These are phyloP conservation scores for Calyptomena viridis DNA, from an alignment of 2,113 vertebrate species.

Conservation along the genomic window DNA sequence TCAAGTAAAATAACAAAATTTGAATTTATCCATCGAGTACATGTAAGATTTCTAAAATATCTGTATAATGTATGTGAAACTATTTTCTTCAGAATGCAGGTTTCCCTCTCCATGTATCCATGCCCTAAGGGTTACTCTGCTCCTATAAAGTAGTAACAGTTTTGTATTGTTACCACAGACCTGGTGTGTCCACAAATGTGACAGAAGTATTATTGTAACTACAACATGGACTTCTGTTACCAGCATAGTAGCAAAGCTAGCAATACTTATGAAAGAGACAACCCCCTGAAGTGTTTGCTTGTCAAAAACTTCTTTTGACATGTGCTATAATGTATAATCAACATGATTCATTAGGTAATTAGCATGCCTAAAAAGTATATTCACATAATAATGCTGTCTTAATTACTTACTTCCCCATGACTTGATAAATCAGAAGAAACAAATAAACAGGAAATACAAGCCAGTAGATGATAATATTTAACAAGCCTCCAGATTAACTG, in stretches of 20 bases:
- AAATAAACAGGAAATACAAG: slow-evolving; percentile 16
- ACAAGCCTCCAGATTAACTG: background rate
- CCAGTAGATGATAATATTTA: background rate
- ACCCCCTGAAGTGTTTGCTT: background rate
- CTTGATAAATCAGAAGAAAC: slow-evolving; percentile 11
- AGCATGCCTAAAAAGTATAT: slow-evolving; percentile 21
- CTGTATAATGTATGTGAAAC: background rate
- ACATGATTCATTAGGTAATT: slow-evolving; percentile 19
- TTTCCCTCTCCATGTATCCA: background rate
- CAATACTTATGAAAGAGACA: background rate
- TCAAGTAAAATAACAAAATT: background rate
- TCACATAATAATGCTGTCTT: background rate
- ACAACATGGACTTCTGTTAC: background rate
- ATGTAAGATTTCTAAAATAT: background rate
- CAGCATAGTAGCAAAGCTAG: background rate
- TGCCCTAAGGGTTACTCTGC: background rate
- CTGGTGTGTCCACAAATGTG: too few relatives aligned
- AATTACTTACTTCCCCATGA: slow-evolving; percentile 27
- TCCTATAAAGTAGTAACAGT: background rate
- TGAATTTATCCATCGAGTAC: background rate
- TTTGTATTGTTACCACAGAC: background rate
- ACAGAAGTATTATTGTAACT: background rate
- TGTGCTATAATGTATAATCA: background rate
- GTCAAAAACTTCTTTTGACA: background rate
- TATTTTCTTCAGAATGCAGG: background rate